Evolutionary conservation across 1,140 invertebrate species (phyloP), one percentile per base, ranked within the genome.

Genomic region (Manduca sexta): DNA sequence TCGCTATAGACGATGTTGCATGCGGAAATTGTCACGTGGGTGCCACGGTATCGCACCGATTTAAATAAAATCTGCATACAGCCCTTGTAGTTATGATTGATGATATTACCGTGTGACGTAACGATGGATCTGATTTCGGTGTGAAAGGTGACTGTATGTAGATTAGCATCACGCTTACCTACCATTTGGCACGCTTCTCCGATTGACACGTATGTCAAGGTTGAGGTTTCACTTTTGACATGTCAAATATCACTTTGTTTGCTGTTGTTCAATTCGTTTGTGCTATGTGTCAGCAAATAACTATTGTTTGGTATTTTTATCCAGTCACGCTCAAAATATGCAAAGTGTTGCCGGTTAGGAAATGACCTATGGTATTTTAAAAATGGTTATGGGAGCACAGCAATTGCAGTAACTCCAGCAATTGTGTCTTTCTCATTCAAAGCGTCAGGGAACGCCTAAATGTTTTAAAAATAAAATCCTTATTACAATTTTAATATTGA

Each of bases 131-230:
- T 56, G 48, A 64, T 66, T 54, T 43, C 54, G 55, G 58, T 71
- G 61, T 73, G 65, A 82, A 80, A 82, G 74, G 78, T 78, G 70
- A 78, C 73, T 61, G 46, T 82, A 79, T 79, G 78, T 58, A 78
- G 76, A 82, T 82, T 70, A 73, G 67, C 52, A 71, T 68, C 66
- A 71, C 62, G 74, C 51, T 39, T 56, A 62, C 15, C 33, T 30
- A 44, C 29, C 29, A 57, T 75, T 69, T 64, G 73, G 70, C 72
- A 77, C 67, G 76, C 62, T 58, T 57, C 49, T 49, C 47, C 31
- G 49, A 67, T 67, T 75, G 67, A 72, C 54, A 66, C 62, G 57
- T 69, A 69, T 78, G 70, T 75, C 73, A 78, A 78, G 77, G 74
- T 59, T 62, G 52, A 43, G 38, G 64, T 72, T 71, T 67, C 66